Conservation (phyloP, 2,113 vertebrate species). For the Todiramphus saurophagus region DNA sequence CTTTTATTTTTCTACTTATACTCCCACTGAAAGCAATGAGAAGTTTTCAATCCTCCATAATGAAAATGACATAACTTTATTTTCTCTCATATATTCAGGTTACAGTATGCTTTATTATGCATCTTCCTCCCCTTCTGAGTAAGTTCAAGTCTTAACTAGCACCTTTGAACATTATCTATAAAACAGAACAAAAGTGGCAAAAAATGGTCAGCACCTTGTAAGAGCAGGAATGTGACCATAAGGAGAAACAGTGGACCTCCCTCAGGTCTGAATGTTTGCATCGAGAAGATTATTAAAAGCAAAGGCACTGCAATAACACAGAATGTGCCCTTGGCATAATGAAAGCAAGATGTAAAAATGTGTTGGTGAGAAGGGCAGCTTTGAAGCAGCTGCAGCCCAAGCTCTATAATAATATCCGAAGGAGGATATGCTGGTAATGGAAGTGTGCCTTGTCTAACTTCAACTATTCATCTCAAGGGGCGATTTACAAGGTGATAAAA, state of each 20-base stretch:
- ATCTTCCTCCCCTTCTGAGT: conserved; percentile 31
- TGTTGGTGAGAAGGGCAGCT: conserved; percentile 61
- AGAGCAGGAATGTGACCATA: conserved; percentile 2
- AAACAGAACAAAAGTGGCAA: conserved; percentile 26
- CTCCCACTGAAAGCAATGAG: conserved; percentile 59
- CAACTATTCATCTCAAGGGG: conserved; percentile 67
- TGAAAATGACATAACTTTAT: conserved; percentile 66
- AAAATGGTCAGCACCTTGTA: conserved; percentile 10
- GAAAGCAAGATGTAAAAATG: conserved; percentile 70
- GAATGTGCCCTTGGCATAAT: conserved; percentile 38
- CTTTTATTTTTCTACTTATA: conserved; percentile 73
- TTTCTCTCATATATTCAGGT: conserved; percentile 34
- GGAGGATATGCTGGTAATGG: conserved; percentile 60
- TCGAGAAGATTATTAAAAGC: conserved; percentile 46
- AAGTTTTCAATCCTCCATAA: conserved; percentile 56
- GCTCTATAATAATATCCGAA: conserved; percentile 27
- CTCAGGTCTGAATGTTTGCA: conserved; percentile 24
- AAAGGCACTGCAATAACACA: conserved; percentile 56
- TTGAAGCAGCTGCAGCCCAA: conserved; percentile 66
- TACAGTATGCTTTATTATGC: conserved; percentile 34
- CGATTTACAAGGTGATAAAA: conserved; percentile 77
- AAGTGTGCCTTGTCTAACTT: conserved; percentile 55
- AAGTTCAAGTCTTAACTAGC: neutral
- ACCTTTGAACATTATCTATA: neutral
- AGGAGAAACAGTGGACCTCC: conserved; percentile 36